phyloP scores from a whole-genome alignment of 2,113 vertebrate species.

The chimpanzee (Pan troglodytes) region DNA sequence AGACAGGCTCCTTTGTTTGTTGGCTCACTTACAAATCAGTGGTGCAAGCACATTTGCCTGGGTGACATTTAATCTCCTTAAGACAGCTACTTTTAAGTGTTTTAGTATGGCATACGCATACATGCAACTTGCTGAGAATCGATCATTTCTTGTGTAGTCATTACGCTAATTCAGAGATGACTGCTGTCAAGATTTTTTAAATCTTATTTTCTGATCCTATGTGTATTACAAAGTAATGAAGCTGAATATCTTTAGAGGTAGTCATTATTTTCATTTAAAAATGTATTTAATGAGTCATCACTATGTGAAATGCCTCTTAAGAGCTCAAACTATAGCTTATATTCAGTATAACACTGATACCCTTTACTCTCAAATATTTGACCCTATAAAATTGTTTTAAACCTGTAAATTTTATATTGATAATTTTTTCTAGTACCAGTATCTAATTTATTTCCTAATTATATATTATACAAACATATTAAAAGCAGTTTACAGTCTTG shows the following conservation, averaged over 20 bases:
- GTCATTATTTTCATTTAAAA: not conserved
- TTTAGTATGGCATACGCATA: not conserved
- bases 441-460: slow-evolving; percentile 9
- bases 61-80: not conserved
- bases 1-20: not conserved
- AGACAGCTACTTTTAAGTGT: not conserved
- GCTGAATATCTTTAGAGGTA: slow-evolving; percentile 22
- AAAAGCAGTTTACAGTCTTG: not conserved
- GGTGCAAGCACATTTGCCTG: not conserved
- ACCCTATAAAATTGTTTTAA: not conserved
- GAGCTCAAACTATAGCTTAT: not conserved
- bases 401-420: not conserved
- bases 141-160: not conserved
- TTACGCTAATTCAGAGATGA: not conserved
- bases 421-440: not conserved
- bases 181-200: not conserved
- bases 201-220: not conserved
- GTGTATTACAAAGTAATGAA: not conserved
- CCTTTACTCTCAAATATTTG: not conserved
- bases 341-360: not conserved
- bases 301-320: not conserved
- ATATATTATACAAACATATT: not conserved
- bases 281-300: not conserved
- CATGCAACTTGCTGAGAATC: not conserved
- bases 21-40: not conserved